phyloP scores from a whole-genome alignment of 2,797 vertebrate genomes.

The Columba guinea region DNA sequence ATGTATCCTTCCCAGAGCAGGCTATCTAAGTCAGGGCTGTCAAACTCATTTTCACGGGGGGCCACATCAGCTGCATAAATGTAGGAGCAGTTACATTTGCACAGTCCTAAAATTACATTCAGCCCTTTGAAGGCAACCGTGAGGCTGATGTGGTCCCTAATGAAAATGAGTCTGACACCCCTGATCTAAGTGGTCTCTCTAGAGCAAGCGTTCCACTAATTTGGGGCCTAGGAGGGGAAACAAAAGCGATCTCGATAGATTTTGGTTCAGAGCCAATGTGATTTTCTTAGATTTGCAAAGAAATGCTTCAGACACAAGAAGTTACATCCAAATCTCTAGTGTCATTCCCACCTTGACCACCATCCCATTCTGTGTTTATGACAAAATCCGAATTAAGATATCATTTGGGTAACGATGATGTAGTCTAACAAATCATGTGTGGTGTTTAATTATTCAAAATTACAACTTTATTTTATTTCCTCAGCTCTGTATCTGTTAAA shows the following conservation, averaged over 20 bases:
- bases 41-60: no score
- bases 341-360: not conserved
- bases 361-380: not conserved
- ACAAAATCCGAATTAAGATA: not conserved
- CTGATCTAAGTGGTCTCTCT: not conserved
- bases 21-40: not conserved
- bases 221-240: not conserved
- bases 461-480: not conserved
- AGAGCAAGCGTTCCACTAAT: not conserved
- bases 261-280: not conserved
- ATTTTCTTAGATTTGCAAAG: not conserved
- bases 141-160: no score
- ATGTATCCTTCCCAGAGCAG: not conserved
- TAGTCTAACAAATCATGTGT: not conserved
- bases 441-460: conserved; percentile 9
- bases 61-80: no score
- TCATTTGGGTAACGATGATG: not conserved
- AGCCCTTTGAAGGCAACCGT: no score
- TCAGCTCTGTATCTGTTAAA: not conserved
- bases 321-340: not conserved
- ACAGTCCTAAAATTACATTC: no score
- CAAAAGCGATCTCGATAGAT: not conserved
- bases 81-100: no score
- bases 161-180: no score
- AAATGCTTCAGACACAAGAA: not conserved